Conservation (phyloP, 1,140 invertebrate species). For the Drosophila ogumai region DNA sequence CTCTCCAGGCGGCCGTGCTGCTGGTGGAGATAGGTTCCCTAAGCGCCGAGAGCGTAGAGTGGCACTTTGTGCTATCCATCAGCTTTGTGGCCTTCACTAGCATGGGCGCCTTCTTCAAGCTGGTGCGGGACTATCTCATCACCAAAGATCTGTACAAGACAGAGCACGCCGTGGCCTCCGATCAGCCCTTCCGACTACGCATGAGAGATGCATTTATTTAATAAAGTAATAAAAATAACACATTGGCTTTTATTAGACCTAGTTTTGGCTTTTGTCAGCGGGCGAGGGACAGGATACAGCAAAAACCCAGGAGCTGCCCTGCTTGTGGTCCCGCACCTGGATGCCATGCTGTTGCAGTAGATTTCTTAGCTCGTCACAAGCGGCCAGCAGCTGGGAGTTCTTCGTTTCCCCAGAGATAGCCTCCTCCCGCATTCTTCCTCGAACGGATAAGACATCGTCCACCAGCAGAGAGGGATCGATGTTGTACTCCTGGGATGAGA, state of each 20-base stretch:
- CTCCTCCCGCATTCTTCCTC: conserved; percentile 86
- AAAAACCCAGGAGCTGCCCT: conserved; percentile 86
- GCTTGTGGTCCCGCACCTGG: conserved; percentile 88
- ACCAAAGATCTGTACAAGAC: conserved; percentile 92
- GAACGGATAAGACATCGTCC: conserved; percentile 88
- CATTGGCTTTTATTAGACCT: conserved; percentile 6
- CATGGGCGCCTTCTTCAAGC: conserved; percentile 96
- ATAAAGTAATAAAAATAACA: conserved; percentile 13
- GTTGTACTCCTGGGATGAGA: conserved; percentile 25
- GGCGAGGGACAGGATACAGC: conserved; percentile 9
- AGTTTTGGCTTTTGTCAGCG: conserved; percentile 12
- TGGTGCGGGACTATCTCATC: conserved; percentile 93
- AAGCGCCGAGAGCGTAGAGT: conserved; percentile 90
- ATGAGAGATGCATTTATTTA: conserved; percentile 51
- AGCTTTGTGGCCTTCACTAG: conserved; percentile 94
- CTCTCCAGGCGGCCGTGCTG: conserved; percentile 90
- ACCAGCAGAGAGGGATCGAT: conserved; percentile 86
- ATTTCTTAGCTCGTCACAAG: conserved; percentile 90
- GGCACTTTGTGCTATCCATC: conserved; percentile 96
- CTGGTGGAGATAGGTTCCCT: conserved; percentile 92
- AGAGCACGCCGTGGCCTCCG: conserved; percentile 86
- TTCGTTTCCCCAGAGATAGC: conserved; percentile 85
- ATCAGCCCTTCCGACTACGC: conserved; percentile 32
- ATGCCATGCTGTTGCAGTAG: conserved; percentile 88
- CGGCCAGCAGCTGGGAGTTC: conserved; percentile 87